Base-by-base conservation (phyloP, 1,140 invertebrate genomes). In the Megalonaias nervosa region DNA sequence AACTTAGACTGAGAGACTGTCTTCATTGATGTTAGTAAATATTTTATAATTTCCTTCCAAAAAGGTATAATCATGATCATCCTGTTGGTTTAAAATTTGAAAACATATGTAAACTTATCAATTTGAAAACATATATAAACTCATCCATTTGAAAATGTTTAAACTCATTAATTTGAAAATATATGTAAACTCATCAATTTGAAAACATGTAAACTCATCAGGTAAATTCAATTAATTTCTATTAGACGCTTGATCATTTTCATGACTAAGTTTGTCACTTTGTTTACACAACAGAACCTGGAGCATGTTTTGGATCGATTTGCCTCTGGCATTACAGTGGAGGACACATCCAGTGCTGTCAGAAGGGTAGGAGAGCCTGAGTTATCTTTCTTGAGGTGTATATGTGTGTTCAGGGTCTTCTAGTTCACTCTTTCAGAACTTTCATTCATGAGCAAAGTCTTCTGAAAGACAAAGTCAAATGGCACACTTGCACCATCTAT, bases 341-440 rank as follows among this genome's bases (percentile, higher is more conserved):
- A 89, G 60, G 88, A 89, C 71, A 87, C 86, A 15, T 89, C 88
- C 16, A 86, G 86, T 75, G 88, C 88, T 38, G 87, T 89, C 26
- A 70, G 88, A 79, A 75, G 86, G 77, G 87, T 89, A 81, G 60
- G 6, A 48, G 38, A 48, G 38, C 11, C 38, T 48, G 38, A 9
- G 38, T 48, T 48, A 6, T 48, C 38, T 48, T 48, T 48, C 38
- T 48, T 48, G 38, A 48, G 38, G 38, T 48, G 38, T 48, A 9
- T 48, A 48, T 48, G 38, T 48, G 0, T 11, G 11, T 48, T 48
- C 38, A 9, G 38, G 38, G 38, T 48, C 38, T 48, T 48, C 38
- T 48, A 11, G 38, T 48, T 6, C 38, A 4, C 38, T 48, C 38
- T 48, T 48, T 48, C 38, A 48, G 38, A 48, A 11, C 38, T 48